Conservation (phyloP, 2,113 vertebrate genomes). For the Equus przewalskii region DNA sequence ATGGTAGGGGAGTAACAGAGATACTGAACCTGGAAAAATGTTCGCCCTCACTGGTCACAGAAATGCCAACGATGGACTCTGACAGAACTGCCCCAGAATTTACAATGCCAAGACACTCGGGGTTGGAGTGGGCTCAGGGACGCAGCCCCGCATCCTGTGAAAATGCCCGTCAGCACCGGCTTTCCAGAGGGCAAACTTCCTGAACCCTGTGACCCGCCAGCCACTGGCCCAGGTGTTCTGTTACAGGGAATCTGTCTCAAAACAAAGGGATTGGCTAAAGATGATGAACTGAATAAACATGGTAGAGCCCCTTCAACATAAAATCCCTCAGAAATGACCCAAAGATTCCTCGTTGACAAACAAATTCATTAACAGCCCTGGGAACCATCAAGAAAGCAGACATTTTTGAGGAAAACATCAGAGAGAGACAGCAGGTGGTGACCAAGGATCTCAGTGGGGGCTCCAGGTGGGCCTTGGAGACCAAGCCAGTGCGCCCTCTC, state of each 20-base stretch:
- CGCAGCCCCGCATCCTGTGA: fast-evolving
- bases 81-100: no score
- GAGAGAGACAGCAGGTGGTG: not conserved
- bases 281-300: not conserved
- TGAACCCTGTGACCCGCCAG: no score
- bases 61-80: fast-evolving
- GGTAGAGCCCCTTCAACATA: not conserved
- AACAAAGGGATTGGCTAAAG: no score
- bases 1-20: fast-evolving
- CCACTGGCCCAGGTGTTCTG: not conserved
- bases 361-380: not conserved
- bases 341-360: not conserved
- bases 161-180: fast-evolving
- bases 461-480: no score
- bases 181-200: not conserved
- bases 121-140: not conserved
- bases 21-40: fast-evolving
- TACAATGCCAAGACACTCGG: no score
- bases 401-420: no score
- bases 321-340: not conserved
- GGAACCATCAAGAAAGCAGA: fast-evolving
- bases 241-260: not conserved
- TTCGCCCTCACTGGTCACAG: no score
- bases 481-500: no score
- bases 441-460: not conserved